Evolutionary conservation across 2,888 invertebrate genomes (phyloP), one percentile per base, ranked within the genome.

Genomic region (Herminia tarsipennalis): DNA sequence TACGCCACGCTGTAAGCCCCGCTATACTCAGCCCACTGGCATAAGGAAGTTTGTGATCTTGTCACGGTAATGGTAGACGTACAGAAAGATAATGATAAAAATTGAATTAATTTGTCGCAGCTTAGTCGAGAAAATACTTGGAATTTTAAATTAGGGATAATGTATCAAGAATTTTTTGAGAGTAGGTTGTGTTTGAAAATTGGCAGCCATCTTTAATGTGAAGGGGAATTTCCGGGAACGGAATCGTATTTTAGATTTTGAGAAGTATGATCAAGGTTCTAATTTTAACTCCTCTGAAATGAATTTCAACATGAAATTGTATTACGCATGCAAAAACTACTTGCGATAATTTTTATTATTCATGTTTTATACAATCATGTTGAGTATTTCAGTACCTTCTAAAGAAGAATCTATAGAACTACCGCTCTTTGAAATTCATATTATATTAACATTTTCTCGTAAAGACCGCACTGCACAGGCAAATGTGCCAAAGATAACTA

Each of bases 401-500:
- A n/a, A n/a, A n/a, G n/a, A n/a, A n/a, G n/a, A n/a, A n/a, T n/a
- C n/a, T n/a, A n/a, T n/a, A n/a, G n/a, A n/a, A n/a, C n/a, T n/a
- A n/a, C n/a, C n/a, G n/a, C n/a, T n/a, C n/a, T n/a, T n/a, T n/a
- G n/a, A n/a, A n/a, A n/a, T 28, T 6, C 14, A 29, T 8, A 29
- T 3, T 16, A 29, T 17, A 46, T 35, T 41, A 38, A 40, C 42
- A 51, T 40, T 39, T 61, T 43, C 39, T 4, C 17, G 21, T 22
- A 21, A 34, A 59, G 33, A 30, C 32, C 27, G 28, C 27, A 41
- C 33, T 38, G 50, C 39, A 44, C 34, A 45, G 56, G 60, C 55
- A 52, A 49, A 56, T 57, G 52, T 64, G 47, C 49, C 51, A 43
- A 35, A 54, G 58, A 64, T 64, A 51, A 63, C 51, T 65, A 73